Percentiles rank a stretch among this genome's conserved stretches.
These are phyloP conservation scores for Ptychodera flava DNA, from an alignment of 35 echinoderm and acorn worm genomes.

Conservation along the genomic window DNA sequence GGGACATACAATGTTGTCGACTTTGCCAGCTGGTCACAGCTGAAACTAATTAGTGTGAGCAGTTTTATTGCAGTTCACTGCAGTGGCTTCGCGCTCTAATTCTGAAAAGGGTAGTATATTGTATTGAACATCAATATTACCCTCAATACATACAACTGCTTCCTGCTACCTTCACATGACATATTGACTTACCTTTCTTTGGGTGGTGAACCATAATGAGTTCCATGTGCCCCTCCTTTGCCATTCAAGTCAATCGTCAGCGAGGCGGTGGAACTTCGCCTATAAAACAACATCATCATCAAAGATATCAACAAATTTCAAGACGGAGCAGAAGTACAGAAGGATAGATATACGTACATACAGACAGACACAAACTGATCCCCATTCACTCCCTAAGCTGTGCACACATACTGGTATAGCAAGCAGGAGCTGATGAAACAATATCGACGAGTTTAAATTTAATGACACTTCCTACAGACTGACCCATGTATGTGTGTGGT, in stretches of 20 bases:
- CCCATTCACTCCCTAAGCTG: not conserved
- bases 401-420: not conserved
- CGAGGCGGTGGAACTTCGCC: slow-evolving; percentile 65
- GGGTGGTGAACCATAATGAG: slow-evolving; percentile 59
- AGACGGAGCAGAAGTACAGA: not conserved
- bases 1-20: no score
- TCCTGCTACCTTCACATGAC: no score
- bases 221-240: slow-evolving; percentile 53
- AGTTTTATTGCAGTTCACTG: no score
- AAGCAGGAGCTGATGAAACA: not conserved
- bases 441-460: not conserved
- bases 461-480: not conserved
- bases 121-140: no score
- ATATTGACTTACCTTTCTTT: slow-evolving; percentile 73
- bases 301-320: not conserved
- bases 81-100: no score
- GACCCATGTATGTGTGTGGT: no score
- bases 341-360: not conserved
- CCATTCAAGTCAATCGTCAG: slow-evolving; percentile 74
- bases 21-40: no score
- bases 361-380: not conserved
- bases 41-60: no score
- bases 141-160: no score
- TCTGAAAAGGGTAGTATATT: no score
- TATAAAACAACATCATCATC: slow-evolving; percentile 28